Percentiles rank a stretch among this genome's conserved stretches.
These are phyloP conservation scores for Elgaria multicarinata DNA, from an alignment of 2,113 vertebrate genomes.

Conservation along the genomic window DNA sequence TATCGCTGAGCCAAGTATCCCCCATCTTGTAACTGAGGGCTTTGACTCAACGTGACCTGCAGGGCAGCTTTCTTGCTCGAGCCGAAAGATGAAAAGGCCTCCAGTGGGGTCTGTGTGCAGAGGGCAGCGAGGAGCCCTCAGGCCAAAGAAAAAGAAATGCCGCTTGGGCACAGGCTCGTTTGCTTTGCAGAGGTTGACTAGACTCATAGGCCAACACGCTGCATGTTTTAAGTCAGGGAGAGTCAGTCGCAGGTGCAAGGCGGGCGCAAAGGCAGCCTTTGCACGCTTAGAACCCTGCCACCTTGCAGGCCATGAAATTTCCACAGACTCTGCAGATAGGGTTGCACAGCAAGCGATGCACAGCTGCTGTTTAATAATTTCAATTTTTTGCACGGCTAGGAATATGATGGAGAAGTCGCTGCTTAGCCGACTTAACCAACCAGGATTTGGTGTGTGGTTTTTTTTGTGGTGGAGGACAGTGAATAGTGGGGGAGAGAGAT, in stretches of 20 bases:
- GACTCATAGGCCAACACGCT: not conserved
- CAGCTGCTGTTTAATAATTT: not conserved
- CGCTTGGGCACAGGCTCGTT: not conserved
- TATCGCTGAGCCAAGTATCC: too few species aligned
- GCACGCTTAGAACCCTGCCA: accelerated
- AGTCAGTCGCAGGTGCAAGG: not conserved
- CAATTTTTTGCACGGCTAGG: not conserved
- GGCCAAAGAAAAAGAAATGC: conserved; percentile 10
- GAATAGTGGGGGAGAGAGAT: not conserved
- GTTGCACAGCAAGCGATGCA: not conserved
- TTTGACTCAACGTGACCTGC: conserved; percentile 56
- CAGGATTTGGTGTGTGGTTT: not conserved
- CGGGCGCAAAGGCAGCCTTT: not conserved
- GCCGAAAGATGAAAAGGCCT: conserved; percentile 66
- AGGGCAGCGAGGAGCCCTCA: conserved; percentile 2
- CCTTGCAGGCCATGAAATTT: accelerated
- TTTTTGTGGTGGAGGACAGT: not conserved
- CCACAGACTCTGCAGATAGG: accelerated
- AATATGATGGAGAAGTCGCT: not conserved
- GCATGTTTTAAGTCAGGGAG: not conserved
- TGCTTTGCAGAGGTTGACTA: conserved; percentile 34
- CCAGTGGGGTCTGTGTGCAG: conserved; percentile 26
- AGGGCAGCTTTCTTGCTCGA: conserved; percentile 64
- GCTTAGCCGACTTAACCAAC: not conserved
- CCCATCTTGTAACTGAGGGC: too few species aligned